Evolutionary conservation across 2,888 invertebrate species (phyloP).

Genomic region (Hesperia comma): DNA sequence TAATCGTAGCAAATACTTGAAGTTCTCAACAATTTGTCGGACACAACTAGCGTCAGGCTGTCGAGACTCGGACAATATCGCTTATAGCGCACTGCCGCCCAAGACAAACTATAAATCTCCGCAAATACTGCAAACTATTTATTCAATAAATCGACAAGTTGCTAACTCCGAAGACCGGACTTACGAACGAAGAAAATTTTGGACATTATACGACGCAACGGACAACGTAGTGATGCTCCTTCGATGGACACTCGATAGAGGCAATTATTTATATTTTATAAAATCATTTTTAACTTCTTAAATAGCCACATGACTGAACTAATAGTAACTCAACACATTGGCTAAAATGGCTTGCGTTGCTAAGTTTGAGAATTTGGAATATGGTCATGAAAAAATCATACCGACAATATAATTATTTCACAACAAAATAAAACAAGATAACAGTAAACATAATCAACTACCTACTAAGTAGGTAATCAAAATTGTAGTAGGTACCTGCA

Average conservation of each 20-base stretch:
- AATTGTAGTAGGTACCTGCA: no score
- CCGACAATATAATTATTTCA: no score
- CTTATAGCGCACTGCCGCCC: conserved; percentile 54
- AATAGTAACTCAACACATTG: no score
- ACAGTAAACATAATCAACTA: no score
- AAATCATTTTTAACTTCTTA: no score
- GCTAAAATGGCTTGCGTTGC: no score
- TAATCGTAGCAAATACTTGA: conserved; percentile 34
- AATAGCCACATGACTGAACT: no score
- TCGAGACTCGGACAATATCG: conserved; percentile 38
- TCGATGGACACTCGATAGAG: neutral
- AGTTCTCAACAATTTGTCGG: conserved; percentile 43
- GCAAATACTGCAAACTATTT: conserved; percentile 52
- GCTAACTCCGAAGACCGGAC: conserved; percentile 77
- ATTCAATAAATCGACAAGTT: conserved; percentile 77
- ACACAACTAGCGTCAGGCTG: conserved; percentile 27
- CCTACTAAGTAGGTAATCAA: no score
- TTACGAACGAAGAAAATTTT: conserved; percentile 81
- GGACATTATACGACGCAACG: conserved; percentile 56
- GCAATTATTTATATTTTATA: neutral
- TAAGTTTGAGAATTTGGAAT: no score
- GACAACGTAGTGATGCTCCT: conserved; percentile 38
- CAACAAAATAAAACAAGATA: no score
- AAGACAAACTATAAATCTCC: conserved; percentile 76
- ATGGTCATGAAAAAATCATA: no score